phyloP scores from a whole-genome alignment of 2,113 vertebrate species.

The Fregetta grallaria region DNA sequence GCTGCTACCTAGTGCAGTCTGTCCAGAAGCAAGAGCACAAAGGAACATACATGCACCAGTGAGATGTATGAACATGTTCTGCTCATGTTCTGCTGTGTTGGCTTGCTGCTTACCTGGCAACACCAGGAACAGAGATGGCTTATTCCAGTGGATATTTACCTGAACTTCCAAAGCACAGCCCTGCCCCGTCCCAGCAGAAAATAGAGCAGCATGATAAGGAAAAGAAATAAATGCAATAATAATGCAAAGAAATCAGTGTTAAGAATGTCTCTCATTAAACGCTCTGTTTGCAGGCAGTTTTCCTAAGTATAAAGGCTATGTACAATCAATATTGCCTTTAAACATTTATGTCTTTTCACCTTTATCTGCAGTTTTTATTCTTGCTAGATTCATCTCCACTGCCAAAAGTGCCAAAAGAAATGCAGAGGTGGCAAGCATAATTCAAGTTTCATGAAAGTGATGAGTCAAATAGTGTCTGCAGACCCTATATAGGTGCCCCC shows the following conservation, averaged over 20 bases:
- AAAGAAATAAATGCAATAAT: not conserved
- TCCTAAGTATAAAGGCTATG: not conserved
- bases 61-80: not conserved
- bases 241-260: not conserved
- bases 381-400: not conserved
- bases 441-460: not conserved
- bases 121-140: not conserved
- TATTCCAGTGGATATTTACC: not conserved
- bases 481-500: not conserved
- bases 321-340: not conserved
- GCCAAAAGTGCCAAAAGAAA: not conserved
- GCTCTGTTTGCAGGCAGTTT: not conserved
- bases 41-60: not conserved
- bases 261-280: not conserved
- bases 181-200: not conserved
- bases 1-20: not conserved
- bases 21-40: not conserved
- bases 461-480: not conserved
- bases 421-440: not conserved
- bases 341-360: not conserved
- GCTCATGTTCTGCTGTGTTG: not conserved
- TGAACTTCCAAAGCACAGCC: not conserved
- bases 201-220: rapidly evolving
- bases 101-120: not conserved
- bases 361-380: not conserved